Percentiles rank a stretch among this genome's conserved stretches.
Conservation (phyloP, 2,797 vertebrate species). For the Parotocinclus haroldoi region DNA sequence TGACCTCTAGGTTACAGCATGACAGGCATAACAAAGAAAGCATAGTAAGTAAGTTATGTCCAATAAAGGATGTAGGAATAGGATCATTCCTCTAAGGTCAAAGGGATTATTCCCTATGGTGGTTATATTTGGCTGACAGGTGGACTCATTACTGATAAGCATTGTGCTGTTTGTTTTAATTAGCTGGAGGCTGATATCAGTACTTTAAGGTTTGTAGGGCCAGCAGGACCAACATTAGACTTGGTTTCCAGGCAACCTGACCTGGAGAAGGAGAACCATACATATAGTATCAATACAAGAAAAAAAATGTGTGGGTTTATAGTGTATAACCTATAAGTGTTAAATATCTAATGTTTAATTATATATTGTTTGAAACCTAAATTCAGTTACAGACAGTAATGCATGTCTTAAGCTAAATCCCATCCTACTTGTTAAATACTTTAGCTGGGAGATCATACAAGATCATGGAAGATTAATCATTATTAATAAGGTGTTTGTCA, state of each 20-base stretch:
- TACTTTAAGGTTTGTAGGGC: too few species aligned
- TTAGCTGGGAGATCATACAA: conserved; percentile 10
- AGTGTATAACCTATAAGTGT: too few species aligned
- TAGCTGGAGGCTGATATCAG: too few species aligned
- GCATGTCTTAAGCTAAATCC: too few species aligned
- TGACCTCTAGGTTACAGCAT: conserved; percentile 3
- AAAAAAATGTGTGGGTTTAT: too few species aligned
- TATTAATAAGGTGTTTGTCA: conserved; percentile 33
- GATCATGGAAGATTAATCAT: conserved; percentile 27
- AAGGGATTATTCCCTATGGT: conserved; percentile 8
- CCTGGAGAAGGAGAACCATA: too few species aligned
- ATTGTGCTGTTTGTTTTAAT: neutral
- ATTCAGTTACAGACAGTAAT: too few species aligned
- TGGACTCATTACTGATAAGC: conserved; percentile 12
- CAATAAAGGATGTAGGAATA: neutral
- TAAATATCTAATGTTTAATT: too few species aligned
- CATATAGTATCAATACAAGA: too few species aligned
- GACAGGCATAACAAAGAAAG: conserved; percentile 17
- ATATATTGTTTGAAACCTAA: too few species aligned
- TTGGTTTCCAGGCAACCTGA: too few species aligned
- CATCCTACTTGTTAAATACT: neutral
- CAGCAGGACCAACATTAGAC: too few species aligned
- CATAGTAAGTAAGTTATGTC: neutral
- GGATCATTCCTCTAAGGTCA: neutral
- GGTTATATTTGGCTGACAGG: conserved; percentile 2